Percentiles rank a stretch among this genome's conserved stretches.
Evolutionary conservation across 2,797 vertebrate genomes (phyloP).

Genomic region (Danio choprae): DNA sequence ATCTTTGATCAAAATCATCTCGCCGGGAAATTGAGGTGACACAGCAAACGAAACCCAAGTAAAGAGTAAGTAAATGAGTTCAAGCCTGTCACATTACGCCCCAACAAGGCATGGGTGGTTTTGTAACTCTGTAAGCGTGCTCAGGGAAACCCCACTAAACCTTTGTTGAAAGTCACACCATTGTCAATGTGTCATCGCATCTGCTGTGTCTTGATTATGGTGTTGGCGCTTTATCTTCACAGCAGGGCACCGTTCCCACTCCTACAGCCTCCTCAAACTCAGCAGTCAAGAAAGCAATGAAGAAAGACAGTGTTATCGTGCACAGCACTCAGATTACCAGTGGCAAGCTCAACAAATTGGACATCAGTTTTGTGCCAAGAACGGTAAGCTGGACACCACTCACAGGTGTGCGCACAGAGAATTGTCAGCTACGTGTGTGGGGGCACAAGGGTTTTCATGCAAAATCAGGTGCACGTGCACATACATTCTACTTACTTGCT

Average conservation of each 20-base stretch:
- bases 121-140: constrained; percentile 5
- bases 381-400: constrained; percentile 73
- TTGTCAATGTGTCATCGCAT: constrained; percentile 38
- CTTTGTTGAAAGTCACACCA: constrained; percentile 31
- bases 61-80: constrained; percentile 66
- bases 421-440: constrained; percentile 11
- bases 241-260: constrained; percentile 55
- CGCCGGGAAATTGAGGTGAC: neutral
- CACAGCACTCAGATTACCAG: constrained; percentile 80
- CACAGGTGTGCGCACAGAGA: neutral
- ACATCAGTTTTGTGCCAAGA: constrained; percentile 86
- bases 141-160: constrained; percentile 14
- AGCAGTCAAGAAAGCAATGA: constrained; percentile 56
- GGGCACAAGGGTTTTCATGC: neutral
- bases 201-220: constrained; percentile 43
- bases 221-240: constrained; percentile 37
- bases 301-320: constrained; percentile 73
- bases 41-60: constrained; percentile 37
- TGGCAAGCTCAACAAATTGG: constrained; percentile 75
- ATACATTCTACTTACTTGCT: neutral
- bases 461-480: neutral
- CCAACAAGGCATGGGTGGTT: neutral
- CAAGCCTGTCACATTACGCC: constrained; percentile 61
- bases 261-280: constrained; percentile 33
- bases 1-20: neutral